Evolutionary conservation across 2,888 invertebrate species (phyloP), one percentile per base, ranked within the genome.

Genomic region (Lamellibrachia columna): DNA sequence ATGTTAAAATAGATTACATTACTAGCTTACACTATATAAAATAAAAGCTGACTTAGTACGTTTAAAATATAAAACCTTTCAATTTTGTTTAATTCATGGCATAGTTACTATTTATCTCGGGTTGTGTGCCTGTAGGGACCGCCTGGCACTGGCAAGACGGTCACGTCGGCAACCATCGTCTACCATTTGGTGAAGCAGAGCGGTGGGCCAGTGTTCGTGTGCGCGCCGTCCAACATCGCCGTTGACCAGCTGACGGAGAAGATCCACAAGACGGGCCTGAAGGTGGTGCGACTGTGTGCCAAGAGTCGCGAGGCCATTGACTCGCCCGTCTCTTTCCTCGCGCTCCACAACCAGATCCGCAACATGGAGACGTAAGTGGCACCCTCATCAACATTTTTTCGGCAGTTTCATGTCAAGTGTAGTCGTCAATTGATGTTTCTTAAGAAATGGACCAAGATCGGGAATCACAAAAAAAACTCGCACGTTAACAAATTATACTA

Each of bases 181-280:
- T 99, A 99, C 96, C 99, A 99, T 96, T 97, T 99, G 93, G 99
- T 98, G 0, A 98, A 99, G 95, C 99, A 99, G 96, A 98, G 98
- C 95, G 98, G 98, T 6, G 98, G 99, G 0, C 97, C 97, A 90
- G 99, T 99, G 0, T 97, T 99, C 2, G 99, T 99, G 0, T 99
- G 99, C 96, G 99, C 99, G 0, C 99, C 99, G 0, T 99, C 99
- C 93, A 99, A 99, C 97, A 99, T 99, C 1, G 99, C 99, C 53
- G 99, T 99, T 0, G 99, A 99, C 97, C 99, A 99, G 96, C 97
- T 99, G 40, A 99, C 99, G 0, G 99, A 99, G 96, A 99, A 99
- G 97, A 99, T 99, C 93, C 99, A 99, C 96, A 97, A 98, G 94
- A 99, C 99, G 7, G 99, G 99, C 92, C 97, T 99, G 90, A 99